Evolutionary conservation across 2,888 invertebrate species (phyloP).

Genomic region (Drosophila limbata): DNA sequence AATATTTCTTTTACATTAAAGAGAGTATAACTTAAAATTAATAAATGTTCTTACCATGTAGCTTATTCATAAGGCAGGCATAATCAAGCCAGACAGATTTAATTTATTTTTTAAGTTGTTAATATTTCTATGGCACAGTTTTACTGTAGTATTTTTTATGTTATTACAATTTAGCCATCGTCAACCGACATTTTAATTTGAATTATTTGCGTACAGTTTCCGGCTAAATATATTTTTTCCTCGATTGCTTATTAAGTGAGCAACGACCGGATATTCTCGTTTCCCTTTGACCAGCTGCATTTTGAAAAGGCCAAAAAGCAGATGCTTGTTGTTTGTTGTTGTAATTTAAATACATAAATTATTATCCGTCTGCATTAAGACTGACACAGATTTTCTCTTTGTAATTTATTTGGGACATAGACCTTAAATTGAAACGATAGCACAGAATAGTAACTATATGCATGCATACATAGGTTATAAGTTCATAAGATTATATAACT

Average conservation of each 20-base stretch:
- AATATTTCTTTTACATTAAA: no score
- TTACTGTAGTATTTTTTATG: conserved; percentile 9
- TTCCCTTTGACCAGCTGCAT: conserved; percentile 46
- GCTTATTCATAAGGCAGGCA: no score
- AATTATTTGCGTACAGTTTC: conserved; percentile 55
- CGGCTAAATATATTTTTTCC: conserved; percentile 23
- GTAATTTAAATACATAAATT: conserved; percentile 38
- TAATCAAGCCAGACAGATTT: no score
- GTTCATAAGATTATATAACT: not conserved
- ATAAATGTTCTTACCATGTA: no score
- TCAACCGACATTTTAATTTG: conserved; percentile 59
- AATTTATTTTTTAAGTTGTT: not conserved
- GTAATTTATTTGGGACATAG: not conserved
- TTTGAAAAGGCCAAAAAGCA: conserved; percentile 34
- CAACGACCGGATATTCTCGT: conserved; percentile 54
- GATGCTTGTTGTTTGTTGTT: conserved; percentile 46
- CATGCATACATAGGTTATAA: not conserved
- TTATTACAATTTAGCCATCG: conserved; percentile 39
- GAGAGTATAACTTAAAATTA: no score
- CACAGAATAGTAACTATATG: not conserved
- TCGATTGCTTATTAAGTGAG: conserved; percentile 31
- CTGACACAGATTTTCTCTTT: conserved; percentile 13
- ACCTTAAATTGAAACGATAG: not conserved
- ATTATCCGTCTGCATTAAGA: conserved; percentile 15
- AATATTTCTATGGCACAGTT: not conserved